Base-by-base conservation (phyloP, 2,888 invertebrate genomes). In the Cremastinae sp. region DNA sequence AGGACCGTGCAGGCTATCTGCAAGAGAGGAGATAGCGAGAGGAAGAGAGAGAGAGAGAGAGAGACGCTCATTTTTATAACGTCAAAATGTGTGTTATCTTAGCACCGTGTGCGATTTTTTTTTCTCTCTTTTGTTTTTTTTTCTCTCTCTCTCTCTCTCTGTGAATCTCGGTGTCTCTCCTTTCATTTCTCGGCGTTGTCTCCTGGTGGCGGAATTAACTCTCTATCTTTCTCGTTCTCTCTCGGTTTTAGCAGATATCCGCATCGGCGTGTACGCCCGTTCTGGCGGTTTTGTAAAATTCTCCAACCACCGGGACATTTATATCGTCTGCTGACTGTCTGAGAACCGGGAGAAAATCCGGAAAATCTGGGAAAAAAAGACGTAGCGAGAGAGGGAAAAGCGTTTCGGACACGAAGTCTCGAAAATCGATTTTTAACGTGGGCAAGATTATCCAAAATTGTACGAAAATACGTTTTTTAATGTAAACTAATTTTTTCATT, bases 11-110 rank as follows among this genome's bases (percentile, higher is more conserved):
- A 85, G 85, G 85, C 85, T 22, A 70, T n/a, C 69, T 59, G 51
- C 28, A 49, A 43, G 51, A 51, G 59, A 2, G 80, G 79, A 87
- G 87, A 88, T 87, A 88, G 84, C 81, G 82, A 85, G 88, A 28
- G 28, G 59, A 2, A 81, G 79, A 87, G 87, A 88, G 87, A 88
- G 84, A 81, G 82, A 85, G 88, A 85, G 88, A 86, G 88, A 89
- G 89, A 89, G 89, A 89, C 88, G 89, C 89, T 89, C 89, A 89
- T 89, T 89, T 89, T 89, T 89, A 89, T 89, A 89, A 88, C 89
- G 89, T 89, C 89, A 89, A 89, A 89, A 89, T 88, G 89, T 28
- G 28, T 86, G 88, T 89, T 89, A 89, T 89, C 89, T 89, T 81
- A 81, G 5, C 83, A 82, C 81, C 41, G 53, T 43, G 85, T 80